Evolutionary conservation across 2,113 vertebrate species (phyloP).

Genomic region (Plectropomus leopardus): DNA sequence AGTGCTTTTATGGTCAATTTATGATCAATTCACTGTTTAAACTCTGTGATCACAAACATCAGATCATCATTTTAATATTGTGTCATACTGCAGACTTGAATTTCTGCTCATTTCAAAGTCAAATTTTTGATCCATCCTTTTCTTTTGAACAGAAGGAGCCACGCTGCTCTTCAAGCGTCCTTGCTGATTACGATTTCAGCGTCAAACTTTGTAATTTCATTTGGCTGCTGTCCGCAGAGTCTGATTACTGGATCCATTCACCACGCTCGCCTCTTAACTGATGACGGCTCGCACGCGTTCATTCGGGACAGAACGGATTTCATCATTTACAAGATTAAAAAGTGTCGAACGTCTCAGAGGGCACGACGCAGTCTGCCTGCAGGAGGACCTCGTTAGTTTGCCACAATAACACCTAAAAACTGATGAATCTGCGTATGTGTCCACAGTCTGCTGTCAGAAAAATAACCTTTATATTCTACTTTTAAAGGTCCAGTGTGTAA

Average conservation of each 20-base stretch:
- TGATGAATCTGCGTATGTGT: background rate
- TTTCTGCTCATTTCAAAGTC: background rate
- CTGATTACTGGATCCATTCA: conserved; percentile 17
- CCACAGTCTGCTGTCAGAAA: background rate
- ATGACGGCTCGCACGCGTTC: background rate
- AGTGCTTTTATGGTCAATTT: background rate
- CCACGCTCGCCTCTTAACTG: background rate
- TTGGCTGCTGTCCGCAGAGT: background rate
- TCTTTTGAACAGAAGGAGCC: background rate
- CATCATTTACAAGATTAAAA: background rate
- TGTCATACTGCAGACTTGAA: too few relatives aligned
- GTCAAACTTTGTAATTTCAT: conserved; percentile 7
- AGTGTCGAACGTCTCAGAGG: background rate
- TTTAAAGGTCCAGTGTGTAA: too few relatives aligned
- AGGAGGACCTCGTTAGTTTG: background rate
- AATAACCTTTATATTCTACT: background rate
- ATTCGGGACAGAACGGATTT: background rate
- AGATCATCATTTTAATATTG: background rate
- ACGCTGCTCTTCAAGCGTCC: background rate
- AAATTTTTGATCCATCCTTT: background rate
- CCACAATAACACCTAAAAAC: background rate
- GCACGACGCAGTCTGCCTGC: background rate
- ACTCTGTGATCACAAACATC: background rate
- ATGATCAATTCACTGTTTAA: background rate
- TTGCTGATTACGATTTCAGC: conserved; percentile 7